These are phyloP conservation scores for Hartigia nigra DNA, from an alignment of 2,888 invertebrate species.

Conservation along the genomic window DNA sequence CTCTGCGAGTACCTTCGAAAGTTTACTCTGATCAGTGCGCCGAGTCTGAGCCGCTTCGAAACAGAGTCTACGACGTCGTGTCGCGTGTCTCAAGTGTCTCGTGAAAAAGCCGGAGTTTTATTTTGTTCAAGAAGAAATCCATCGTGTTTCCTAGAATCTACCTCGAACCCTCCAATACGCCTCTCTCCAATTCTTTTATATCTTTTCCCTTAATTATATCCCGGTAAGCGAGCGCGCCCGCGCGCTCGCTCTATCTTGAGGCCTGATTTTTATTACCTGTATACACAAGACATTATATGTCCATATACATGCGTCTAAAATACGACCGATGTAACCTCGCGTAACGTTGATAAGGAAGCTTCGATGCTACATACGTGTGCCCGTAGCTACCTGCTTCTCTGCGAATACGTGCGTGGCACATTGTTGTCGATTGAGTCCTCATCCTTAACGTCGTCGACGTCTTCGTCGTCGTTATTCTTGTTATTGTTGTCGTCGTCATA, in stretches of 20 bases:
- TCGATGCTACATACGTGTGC: constrained; percentile 23
- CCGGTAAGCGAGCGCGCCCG: constrained; percentile 12
- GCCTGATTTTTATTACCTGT: not conserved
- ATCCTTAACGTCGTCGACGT: constrained; percentile 11
- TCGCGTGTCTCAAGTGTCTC: not conserved
- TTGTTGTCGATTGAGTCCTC: not conserved
- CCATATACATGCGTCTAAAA: not conserved
- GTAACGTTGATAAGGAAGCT: not conserved
- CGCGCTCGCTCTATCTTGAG: constrained; percentile 9
- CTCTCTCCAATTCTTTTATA: constrained; percentile 4
- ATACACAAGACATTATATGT: not conserved
- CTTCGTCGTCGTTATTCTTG: constrained; percentile 8
- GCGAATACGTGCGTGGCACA: constrained; percentile 3
- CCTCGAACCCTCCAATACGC: constrained; percentile 1
- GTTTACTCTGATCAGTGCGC: not conserved
- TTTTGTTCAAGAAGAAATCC: not conserved
- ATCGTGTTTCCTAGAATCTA: not conserved
- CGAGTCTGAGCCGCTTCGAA: not conserved
- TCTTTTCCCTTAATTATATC: constrained; percentile 14
- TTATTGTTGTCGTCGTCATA: constrained; percentile 12
- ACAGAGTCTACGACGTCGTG: not conserved
- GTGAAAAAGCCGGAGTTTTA: not conserved
- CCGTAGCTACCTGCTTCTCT: constrained; percentile 14
- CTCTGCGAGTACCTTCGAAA: constrained; percentile 6
- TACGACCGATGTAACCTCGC: not conserved